Base-by-base conservation (phyloP, 2,888 invertebrate genomes). In the Hanleya hanleyi region DNA sequence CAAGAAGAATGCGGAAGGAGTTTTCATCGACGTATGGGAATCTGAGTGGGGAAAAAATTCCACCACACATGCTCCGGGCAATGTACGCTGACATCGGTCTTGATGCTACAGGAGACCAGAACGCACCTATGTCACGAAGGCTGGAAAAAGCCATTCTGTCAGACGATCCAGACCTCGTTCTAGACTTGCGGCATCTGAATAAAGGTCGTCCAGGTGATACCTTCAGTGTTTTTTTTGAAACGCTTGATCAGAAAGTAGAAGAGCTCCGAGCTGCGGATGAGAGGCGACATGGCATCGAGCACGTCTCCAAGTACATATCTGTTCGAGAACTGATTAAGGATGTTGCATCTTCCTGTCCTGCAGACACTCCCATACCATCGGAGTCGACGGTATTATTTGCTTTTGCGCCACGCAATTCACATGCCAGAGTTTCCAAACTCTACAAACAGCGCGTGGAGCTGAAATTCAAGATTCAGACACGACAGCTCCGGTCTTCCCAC, bases 321-420 rank as follows among this genome's bases (percentile, higher is more conserved):
- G 29, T 26, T 18, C n/a, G 9, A 15, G n/a, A 29, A 9, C 22
- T 41, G 18, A 41, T 41, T 12, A 12, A 70, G 3, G 47, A 62
- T 69, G 71, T 75, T 12, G 49, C 36, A 38, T 38, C 73, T 1
- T 29, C 29, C 41, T 80, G 80, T 74, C 75, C 77, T 15, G 71
- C 74, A 22, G 50, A 38, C 22, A 76, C 78, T 6, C 70, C 72
- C 1, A 64, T 80, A 22, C 80, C 77, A 9, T 77, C 72, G 9
- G 77, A 78, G 57, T 70, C 67, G n/a, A 70, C 74, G 7, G 78
- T 76, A 1, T 47, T 74, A 32, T 67, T 79, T 0, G 77, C 74
- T 69, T 77, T 79, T 71, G 61, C 76, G 9, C 77, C 79, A 36
- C 61, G 67, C 18, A 77, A 77, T 33, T 73, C 77, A 0, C 76